Evolutionary conservation across 2,888 invertebrate genomes (phyloP).

Genomic region (Philaethria dido): DNA sequence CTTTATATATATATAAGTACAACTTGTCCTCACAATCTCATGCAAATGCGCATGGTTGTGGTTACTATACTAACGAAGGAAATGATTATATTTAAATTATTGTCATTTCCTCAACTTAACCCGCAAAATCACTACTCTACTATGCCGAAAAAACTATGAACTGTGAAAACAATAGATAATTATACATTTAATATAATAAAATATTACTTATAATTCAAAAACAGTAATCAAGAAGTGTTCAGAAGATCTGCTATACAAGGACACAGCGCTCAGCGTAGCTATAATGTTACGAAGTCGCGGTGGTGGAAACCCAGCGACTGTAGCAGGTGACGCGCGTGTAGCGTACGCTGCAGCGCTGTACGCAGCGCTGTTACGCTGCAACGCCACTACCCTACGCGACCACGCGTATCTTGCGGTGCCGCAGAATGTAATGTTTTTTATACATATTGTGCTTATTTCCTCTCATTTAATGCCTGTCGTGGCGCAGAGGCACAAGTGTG

Average conservation of each 20-base stretch:
- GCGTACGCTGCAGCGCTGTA: slow-evolving; percentile 59
- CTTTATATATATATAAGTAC: no score
- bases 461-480: no score
- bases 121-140: no score
- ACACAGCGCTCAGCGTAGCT: slow-evolving; percentile 66
- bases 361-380: slow-evolving; percentile 61
- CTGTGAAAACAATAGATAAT: no score
- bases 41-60: no score
- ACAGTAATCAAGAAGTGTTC: slow-evolving; percentile 68
- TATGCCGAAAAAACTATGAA: no score
- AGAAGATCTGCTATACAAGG: slow-evolving; percentile 61
- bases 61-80: no score
- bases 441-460: no score
- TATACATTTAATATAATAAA: not conserved
- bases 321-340: slow-evolving; percentile 43
- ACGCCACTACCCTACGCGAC: slow-evolving; percentile 58
- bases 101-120: no score
- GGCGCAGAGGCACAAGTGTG: no score
- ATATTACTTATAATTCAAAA: not conserved
- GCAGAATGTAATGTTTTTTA: slow-evolving; percentile 33
- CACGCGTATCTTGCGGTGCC: slow-evolving; percentile 64
- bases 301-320: slow-evolving; percentile 5
- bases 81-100: no score
- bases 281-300: slow-evolving; percentile 55
- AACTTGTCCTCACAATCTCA: no score